These are phyloP conservation scores for Cyphomyrus discorhynchus DNA, from an alignment of 2,113 vertebrate species.

Conservation along the genomic window DNA sequence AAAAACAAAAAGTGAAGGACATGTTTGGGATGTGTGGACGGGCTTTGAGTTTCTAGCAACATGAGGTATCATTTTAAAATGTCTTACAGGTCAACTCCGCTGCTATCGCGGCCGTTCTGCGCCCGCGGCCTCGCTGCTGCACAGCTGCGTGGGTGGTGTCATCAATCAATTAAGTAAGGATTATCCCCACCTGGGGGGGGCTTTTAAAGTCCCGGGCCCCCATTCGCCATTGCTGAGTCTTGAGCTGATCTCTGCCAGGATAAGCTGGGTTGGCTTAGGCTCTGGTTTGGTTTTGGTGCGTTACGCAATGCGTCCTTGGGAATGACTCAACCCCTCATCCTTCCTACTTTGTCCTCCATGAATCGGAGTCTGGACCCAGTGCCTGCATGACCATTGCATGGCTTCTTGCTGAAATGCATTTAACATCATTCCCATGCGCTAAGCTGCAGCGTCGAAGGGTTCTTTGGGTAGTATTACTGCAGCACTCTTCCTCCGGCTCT, in stretches of 20 bases:
- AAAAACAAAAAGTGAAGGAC: background rate
- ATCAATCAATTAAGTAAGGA: background rate
- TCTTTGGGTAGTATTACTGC: background rate
- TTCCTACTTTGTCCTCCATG: background rate
- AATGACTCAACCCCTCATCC: background rate
- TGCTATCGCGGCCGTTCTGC: background rate
- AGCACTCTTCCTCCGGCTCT: conserved; percentile 26
- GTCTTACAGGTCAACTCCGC: background rate
- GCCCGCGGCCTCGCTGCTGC: background rate
- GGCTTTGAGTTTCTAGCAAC: background rate
- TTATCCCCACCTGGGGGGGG: background rate
- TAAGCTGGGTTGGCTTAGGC: background rate
- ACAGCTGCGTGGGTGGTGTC: background rate
- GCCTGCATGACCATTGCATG: background rate
- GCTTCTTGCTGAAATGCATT: background rate
- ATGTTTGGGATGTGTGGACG: background rate
- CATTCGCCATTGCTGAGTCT: background rate
- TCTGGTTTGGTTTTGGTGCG: background rate
- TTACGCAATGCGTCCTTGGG: background rate
- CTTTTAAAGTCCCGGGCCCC: background rate
- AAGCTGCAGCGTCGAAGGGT: background rate
- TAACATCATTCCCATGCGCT: background rate
- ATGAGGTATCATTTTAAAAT: background rate
- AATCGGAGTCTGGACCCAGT: background rate
- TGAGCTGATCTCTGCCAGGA: background rate